Percentiles rank a stretch among this genome's conserved stretches.
Conservation (phyloP, 2,113 vertebrate species). For the Cathartes aura region DNA sequence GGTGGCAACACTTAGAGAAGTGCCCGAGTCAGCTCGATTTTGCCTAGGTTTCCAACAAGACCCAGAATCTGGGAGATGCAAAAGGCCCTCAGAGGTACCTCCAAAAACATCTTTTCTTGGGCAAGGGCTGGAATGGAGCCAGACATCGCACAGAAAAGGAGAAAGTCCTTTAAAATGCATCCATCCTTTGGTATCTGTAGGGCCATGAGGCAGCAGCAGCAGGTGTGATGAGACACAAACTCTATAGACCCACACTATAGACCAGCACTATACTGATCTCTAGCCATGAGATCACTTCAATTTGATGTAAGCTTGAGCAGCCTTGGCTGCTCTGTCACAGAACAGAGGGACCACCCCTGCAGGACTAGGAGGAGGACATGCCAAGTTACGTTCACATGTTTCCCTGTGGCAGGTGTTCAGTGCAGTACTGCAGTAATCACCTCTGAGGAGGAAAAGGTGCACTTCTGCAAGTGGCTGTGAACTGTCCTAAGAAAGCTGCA, state of each 20-base stretch:
- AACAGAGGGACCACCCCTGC: background rate
- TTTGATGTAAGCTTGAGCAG: background rate
- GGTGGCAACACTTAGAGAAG: background rate
- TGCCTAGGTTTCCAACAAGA: background rate
- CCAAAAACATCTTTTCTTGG: background rate
- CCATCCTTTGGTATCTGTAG: background rate
- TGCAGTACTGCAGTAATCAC: background rate
- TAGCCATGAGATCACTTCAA: background rate
- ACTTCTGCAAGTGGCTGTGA: background rate
- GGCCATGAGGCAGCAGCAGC: background rate
- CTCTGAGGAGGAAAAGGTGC: background rate
- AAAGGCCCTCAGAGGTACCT: background rate
- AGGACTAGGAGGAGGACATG: background rate
- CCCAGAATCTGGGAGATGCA: background rate
- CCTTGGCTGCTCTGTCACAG: background rate
- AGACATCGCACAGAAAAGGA: background rate
- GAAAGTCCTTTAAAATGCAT: background rate
- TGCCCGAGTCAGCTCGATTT: rapidly evolving
- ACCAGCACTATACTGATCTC: background rate
- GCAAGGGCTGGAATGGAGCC: background rate
- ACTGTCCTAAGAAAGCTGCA: background rate
- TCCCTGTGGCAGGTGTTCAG: background rate
- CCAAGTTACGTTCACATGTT: background rate
- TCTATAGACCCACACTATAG: too few species aligned
- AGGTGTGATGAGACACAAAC: background rate